phyloP scores from a whole-genome alignment of 2,888 invertebrate genomes.

The Rhyacophila evoluta region DNA sequence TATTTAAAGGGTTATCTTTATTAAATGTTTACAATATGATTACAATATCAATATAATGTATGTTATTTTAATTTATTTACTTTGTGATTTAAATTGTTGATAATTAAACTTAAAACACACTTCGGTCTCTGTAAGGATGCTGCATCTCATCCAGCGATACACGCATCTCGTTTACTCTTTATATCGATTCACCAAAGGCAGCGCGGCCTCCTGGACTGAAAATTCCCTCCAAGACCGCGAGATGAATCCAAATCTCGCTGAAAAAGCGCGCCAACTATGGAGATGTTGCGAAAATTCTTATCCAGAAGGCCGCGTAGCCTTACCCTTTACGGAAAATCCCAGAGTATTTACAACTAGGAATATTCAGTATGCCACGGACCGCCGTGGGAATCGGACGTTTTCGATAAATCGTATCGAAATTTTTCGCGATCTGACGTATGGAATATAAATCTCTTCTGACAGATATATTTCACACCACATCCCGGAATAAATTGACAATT shows the following conservation, averaged over 20 bases:
- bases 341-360: slow-evolving; percentile 6
- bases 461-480: background rate
- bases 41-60: no score
- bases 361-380: slow-evolving; percentile 43
- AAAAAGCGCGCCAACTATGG: slow-evolving; percentile 23
- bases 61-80: no score
- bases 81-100: no score
- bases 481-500: background rate
- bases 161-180: slow-evolving; percentile 34
- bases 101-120: background rate
- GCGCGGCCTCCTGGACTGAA: slow-evolving; percentile 35
- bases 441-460: slow-evolving; percentile 5
- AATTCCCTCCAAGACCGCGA: background rate
- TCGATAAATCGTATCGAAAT: background rate
- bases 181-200: slow-evolving; percentile 41
- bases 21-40: no score
- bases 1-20: no score
- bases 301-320: background rate
- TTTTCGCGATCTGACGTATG: slow-evolving; percentile 12
- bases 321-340: slow-evolving; percentile 11
- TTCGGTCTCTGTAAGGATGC: slow-evolving; percentile 38
- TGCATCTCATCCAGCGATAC: slow-evolving; percentile 28
- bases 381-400: slow-evolving; percentile 34
- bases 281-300: background rate
- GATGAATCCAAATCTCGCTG: background rate